A percentile compares a stretch with the other conserved stretches of the same genome.
phyloP scores from a whole-genome alignment of 2,113 vertebrate genomes.

The Gopherus flavomarginatus region DNA sequence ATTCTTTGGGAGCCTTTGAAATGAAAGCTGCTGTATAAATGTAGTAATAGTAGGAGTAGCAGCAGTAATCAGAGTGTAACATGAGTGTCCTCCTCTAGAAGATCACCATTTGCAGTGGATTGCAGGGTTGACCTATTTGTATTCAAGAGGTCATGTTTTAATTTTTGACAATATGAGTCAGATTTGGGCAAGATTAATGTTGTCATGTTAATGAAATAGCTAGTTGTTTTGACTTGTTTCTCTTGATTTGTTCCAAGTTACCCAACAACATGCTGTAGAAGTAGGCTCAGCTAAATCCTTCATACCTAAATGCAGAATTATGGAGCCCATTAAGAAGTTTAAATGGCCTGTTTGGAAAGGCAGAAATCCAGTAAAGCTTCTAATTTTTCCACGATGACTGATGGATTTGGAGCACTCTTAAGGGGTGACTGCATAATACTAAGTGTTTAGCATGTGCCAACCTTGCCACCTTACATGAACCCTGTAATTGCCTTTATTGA shows the following conservation, averaged over 20 bases:
- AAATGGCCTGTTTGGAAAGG: conserved; percentile 75
- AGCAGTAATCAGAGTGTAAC: neutral
- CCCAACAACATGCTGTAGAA: conserved; percentile 51
- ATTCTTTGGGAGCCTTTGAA: neutral
- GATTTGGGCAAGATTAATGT: conserved; percentile 67
- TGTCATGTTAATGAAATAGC: conserved; percentile 68
- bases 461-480: conserved; percentile 55
- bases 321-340: conserved; percentile 69
- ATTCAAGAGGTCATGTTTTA: conserved; percentile 53
- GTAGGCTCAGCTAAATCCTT: conserved; percentile 48
- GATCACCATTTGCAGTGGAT: conserved; percentile 31
- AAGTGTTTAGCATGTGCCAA: conserved; percentile 63
- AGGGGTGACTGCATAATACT: conserved; percentile 65
- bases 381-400: conserved; percentile 76
- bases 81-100: neutral
- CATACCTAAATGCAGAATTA: conserved; percentile 59
- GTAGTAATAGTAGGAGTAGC: neutral
- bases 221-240: conserved; percentile 74
- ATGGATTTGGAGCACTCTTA: conserved; percentile 72
- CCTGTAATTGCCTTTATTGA: conserved; percentile 55
- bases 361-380: conserved; percentile 73
- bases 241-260: conserved; percentile 65
- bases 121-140: conserved; percentile 13
- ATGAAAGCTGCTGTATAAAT: neutral
- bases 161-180: conserved; percentile 67